These are phyloP conservation scores for Wasmannia auropunctata DNA, from an alignment of 1,140 invertebrate genomes.

Conservation along the genomic window DNA sequence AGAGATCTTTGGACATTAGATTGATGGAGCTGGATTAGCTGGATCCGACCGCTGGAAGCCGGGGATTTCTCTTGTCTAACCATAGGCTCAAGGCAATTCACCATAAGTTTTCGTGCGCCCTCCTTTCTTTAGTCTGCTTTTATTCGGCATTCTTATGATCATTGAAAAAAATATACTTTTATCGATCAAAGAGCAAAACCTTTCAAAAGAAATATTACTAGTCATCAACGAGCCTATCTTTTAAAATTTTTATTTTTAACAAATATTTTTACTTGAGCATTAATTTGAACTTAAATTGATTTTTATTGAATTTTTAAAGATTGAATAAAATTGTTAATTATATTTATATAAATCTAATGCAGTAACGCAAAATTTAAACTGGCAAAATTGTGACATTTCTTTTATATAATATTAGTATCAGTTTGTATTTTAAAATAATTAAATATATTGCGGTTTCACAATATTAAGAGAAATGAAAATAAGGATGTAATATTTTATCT, in stretches of 20 bases:
- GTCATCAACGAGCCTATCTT: not conserved
- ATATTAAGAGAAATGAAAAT: not conserved
- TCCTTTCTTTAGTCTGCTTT: constrained; percentile 55
- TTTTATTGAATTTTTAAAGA: not conserved
- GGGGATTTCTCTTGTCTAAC: constrained; percentile 77
- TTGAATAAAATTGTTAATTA: constrained; percentile 21
- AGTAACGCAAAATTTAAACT: not conserved
- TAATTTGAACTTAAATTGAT: not conserved
- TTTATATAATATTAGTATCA: not conserved
- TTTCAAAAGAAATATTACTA: not conserved
- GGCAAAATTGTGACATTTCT: not conserved
- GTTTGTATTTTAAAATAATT: not conserved
- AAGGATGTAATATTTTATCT: not conserved
- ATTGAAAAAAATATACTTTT: constrained; percentile 69
- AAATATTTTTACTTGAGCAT: not conserved
- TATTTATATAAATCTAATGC: not conserved
- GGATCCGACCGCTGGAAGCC: constrained; percentile 74
- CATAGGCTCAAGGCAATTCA: constrained; percentile 74
- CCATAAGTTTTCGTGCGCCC: constrained; percentile 67
- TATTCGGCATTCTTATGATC: constrained; percentile 60
- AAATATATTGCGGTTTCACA: not conserved
- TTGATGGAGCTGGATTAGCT: constrained; percentile 81
- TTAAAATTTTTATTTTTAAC: not conserved
- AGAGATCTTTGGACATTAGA: constrained; percentile 75
- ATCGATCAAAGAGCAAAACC: not conserved